Evolutionary conservation across 2,888 invertebrate species (phyloP).

Genomic region (Mycalesis mineus): DNA sequence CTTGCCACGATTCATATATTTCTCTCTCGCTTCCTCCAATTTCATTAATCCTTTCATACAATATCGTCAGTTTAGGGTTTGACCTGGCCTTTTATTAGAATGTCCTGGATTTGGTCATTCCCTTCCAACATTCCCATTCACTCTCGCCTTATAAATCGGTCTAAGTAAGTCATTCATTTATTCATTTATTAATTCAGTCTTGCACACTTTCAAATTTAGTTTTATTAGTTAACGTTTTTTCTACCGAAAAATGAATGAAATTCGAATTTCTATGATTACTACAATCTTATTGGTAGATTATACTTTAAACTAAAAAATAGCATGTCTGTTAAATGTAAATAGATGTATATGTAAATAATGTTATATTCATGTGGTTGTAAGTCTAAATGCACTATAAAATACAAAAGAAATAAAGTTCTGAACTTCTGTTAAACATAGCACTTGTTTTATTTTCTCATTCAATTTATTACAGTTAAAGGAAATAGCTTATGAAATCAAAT

Average conservation of each 20-base stretch:
- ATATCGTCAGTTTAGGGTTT: too few species aligned
- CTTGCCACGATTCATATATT: too few species aligned
- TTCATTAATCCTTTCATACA: too few species aligned
- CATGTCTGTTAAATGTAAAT: background rate
- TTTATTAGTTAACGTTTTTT: background rate
- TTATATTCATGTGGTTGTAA: slow-evolving; percentile 4
- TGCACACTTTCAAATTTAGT: background rate
- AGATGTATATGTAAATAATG: slow-evolving; percentile 14
- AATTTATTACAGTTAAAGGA: too few species aligned
- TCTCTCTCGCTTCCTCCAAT: too few species aligned
- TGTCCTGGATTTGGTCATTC: too few species aligned
- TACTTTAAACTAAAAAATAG: background rate
- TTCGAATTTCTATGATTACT: background rate
- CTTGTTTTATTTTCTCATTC: background rate
- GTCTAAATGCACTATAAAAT: slow-evolving; percentile 11
- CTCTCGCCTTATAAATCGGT: too few species aligned
- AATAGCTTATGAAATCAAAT: too few species aligned
- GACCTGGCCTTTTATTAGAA: too few species aligned
- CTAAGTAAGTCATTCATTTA: too few species aligned
- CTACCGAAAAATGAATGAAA: background rate
- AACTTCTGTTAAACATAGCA: slow-evolving; percentile 7
- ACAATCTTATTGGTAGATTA: background rate
- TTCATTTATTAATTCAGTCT: background rate
- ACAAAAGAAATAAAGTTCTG: slow-evolving; percentile 16
- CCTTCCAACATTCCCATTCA: too few species aligned